Evolutionary conservation across 1,140 invertebrate species (phyloP).

Genomic region (Papilio dardanus): DNA sequence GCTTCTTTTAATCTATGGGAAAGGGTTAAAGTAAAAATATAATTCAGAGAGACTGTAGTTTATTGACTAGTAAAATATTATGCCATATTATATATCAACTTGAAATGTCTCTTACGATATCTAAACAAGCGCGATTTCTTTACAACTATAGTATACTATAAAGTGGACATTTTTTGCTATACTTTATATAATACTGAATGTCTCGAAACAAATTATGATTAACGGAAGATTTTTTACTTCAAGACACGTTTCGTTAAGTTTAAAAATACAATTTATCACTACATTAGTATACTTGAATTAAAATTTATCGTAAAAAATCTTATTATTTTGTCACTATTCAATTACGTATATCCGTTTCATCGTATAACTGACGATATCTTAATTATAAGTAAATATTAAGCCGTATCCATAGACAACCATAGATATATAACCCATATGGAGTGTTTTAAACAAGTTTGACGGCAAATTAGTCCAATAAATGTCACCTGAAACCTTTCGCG

Average conservation of each 20-base stretch:
- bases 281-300: constrained; percentile 61
- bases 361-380: constrained; percentile 65
- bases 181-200: constrained; percentile 33
- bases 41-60: constrained; percentile 61
- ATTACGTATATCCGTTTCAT: constrained; percentile 79
- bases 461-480: too few relatives aligned
- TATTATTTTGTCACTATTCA: constrained; percentile 60
- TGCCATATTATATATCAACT: constrained; percentile 64
- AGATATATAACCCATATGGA: too few relatives aligned
- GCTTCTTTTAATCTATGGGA: too few relatives aligned
- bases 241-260: constrained; percentile 53
- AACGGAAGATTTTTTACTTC: background rate
- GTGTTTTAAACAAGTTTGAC: too few relatives aligned
- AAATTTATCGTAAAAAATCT: constrained; percentile 67
- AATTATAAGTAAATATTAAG: constrained; percentile 41
- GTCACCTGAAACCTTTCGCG: too few relatives aligned
- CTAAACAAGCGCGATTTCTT: constrained; percentile 50
- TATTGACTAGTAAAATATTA: constrained; percentile 81
- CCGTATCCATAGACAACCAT: too few relatives aligned
- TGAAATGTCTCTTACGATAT: constrained; percentile 54
- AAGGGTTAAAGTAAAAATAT: constrained; percentile 42
- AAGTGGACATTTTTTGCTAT: constrained; percentile 54
- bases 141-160: constrained; percentile 58
- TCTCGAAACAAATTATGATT: constrained; percentile 40
- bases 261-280: constrained; percentile 65